Evolutionary conservation across 1,140 invertebrate genomes (phyloP).

Genomic region (Drosophila navojoa): DNA sequence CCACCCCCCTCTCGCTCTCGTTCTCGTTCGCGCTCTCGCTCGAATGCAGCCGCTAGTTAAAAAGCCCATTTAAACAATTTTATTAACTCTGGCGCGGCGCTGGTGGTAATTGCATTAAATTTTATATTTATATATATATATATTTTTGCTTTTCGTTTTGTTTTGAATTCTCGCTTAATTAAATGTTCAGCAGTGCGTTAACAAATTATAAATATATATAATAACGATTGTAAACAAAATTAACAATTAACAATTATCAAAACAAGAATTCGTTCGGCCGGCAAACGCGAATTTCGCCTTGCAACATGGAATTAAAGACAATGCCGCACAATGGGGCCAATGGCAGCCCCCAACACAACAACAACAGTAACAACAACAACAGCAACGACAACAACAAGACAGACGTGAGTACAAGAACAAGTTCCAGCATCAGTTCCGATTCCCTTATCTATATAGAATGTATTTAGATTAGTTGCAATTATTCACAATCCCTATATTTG

Average conservation of each 20-base stretch:
- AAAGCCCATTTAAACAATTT: conserved; percentile 3
- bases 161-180: conserved; percentile 17
- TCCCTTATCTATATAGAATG: conserved; percentile 2
- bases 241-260: not conserved
- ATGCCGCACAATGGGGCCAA: conserved; percentile 37
- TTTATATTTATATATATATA: not conserved
- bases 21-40: too few relatives aligned
- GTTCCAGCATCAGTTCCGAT: conserved; percentile 14
- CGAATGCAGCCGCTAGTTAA: conserved; percentile 1
- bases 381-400: conserved; percentile 11
- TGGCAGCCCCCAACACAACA: conserved; percentile 14
- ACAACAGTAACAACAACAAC: conserved; percentile 7
- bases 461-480: too few relatives aligned
- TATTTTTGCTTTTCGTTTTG: not conserved
- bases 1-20: not conserved
- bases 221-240: not conserved
- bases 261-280: not conserved
- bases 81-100: not conserved
- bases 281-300: conserved; percentile 10
- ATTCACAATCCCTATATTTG: too few relatives aligned
- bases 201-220: conserved; percentile 1
- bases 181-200: conserved; percentile 36
- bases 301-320: conserved; percentile 51
- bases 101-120: conserved; percentile 10
- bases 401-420: conserved; percentile 32